phyloP scores from a whole-genome alignment of 2,888 invertebrate species.

The Ptilodon capucinus region DNA sequence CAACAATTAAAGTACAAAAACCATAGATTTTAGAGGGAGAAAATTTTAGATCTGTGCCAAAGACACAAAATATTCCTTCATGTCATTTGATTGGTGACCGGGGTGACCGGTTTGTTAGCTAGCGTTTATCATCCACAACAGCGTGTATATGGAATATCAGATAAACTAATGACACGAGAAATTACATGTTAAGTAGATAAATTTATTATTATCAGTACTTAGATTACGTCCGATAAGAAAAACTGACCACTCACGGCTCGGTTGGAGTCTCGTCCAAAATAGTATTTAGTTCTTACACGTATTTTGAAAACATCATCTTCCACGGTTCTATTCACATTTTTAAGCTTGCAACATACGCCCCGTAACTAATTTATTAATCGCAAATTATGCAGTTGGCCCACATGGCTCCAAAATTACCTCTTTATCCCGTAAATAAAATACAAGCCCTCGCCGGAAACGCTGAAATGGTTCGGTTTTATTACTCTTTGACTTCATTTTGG shows the following conservation, averaged over 20 bases:
- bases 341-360: background rate
- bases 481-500: background rate
- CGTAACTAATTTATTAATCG: conserved; percentile 16
- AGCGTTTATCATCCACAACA: background rate
- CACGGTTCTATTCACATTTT: background rate
- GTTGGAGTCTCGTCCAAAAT: no score
- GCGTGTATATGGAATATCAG: background rate
- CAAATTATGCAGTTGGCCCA: conserved; percentile 5
- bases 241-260: background rate
- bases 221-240: conserved; percentile 2
- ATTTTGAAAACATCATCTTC: no score
- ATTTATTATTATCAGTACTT: background rate
- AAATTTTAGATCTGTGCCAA: no score
- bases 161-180: conserved; percentile 3
- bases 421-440: conserved; percentile 27
- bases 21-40: no score
- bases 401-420: conserved; percentile 21
- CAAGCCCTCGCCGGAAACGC: conserved; percentile 5
- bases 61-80: no score
- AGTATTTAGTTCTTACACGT: no score
- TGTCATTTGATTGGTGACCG: no score
- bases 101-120: no score
- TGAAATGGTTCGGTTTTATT: conserved; percentile 6
- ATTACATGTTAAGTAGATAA: conserved; percentile 1
- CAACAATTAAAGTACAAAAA: no score